These are phyloP conservation scores for Manis pentadactyla DNA, from an alignment of 2,797 vertebrate species.

Conservation along the genomic window DNA sequence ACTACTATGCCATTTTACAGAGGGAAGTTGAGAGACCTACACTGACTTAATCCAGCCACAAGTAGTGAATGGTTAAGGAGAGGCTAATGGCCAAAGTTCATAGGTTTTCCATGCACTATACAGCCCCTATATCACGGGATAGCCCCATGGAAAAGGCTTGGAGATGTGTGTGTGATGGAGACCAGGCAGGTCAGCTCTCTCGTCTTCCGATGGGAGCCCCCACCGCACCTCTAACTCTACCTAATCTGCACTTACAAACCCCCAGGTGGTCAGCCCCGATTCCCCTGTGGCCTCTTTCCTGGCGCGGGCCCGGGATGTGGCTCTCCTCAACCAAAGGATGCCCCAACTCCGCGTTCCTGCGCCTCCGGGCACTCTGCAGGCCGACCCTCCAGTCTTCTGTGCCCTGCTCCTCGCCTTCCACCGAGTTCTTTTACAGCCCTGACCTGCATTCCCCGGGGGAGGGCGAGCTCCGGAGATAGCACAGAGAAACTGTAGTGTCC, in stretches of 20 bases:
- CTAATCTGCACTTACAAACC: not conserved
- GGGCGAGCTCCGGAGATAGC: constrained; percentile 70
- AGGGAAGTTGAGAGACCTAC: not conserved
- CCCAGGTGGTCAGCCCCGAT: not conserved
- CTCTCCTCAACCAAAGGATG: not conserved
- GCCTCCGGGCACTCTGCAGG: too few species aligned
- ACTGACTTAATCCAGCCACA: not conserved
- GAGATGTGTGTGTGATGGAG: not conserved
- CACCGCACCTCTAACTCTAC: not conserved
- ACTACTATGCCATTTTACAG: not conserved
- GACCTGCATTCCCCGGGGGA: constrained; percentile 79
- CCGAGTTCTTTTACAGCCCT: not conserved
- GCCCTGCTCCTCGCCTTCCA: not conserved
- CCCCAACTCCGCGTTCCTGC: not conserved
- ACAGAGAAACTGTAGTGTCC: constrained; percentile 77
- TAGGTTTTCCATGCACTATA: not conserved
- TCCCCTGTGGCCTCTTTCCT: not conserved
- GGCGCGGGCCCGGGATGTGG: not conserved
- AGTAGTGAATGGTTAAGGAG: not conserved
- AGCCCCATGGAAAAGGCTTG: not conserved
- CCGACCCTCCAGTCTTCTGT: not conserved
- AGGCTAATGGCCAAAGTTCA: not conserved
- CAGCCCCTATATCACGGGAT: fast-evolving
- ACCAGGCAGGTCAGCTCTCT: not conserved
- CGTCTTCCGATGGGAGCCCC: not conserved